These are phyloP conservation scores for Narcine bancroftii DNA, from an alignment of 2,113 vertebrate species.

Conservation along the genomic window DNA sequence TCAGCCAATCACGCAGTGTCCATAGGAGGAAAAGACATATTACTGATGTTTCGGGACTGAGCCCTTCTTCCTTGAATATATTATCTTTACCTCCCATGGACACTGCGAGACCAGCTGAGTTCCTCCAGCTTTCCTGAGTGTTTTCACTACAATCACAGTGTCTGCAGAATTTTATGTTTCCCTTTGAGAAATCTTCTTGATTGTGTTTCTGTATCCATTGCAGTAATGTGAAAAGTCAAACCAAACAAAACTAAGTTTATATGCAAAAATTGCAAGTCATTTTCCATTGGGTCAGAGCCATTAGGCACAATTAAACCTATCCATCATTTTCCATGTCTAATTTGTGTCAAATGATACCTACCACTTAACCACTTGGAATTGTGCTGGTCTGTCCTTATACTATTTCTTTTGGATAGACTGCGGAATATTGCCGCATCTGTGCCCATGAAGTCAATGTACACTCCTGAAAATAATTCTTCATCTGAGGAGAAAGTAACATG, in stretches of 20 bases:
- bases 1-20: too few relatives aligned
- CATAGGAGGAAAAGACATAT: too few relatives aligned
- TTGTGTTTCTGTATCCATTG: too few relatives aligned
- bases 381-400: slow-evolving; percentile 90
- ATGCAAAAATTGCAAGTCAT: background rate
- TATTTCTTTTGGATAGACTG: slow-evolving; percentile 83
- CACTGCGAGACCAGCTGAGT: too few relatives aligned
- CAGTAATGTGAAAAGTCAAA: background rate
- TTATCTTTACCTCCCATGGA: too few relatives aligned
- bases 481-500: slow-evolving; percentile 55
- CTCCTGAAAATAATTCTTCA: slow-evolving; percentile 93
- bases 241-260: background rate
- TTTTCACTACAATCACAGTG: too few relatives aligned
- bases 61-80: too few relatives aligned
- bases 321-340: background rate
- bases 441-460: slow-evolving; percentile 99
- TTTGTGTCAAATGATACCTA: slow-evolving; percentile 48
- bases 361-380: slow-evolving; percentile 98
- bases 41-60: too few relatives aligned
- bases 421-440: slow-evolving; percentile 94
- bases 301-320: background rate
- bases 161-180: too few relatives aligned
- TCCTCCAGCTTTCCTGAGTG: too few relatives aligned
- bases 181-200: too few relatives aligned
- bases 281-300: background rate